These are phyloP conservation scores for Drosophila aldrichi DNA, from an alignment of 2,888 invertebrate genomes.

Conservation along the genomic window DNA sequence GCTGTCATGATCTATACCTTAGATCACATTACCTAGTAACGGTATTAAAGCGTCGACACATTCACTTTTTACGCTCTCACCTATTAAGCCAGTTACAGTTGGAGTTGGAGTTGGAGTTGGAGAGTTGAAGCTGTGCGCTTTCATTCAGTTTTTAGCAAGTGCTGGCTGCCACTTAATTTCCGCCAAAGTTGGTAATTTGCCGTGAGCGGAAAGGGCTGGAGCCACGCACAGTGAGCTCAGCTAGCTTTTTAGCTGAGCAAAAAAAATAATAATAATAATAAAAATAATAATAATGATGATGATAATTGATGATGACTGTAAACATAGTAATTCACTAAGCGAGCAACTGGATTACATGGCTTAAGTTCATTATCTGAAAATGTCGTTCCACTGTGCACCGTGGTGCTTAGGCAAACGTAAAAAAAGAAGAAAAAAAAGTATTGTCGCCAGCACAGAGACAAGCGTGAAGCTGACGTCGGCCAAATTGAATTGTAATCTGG, in stretches of 20 bases:
- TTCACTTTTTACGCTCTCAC: background rate
- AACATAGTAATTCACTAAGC: background rate
- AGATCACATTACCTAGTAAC: too few relatives aligned
- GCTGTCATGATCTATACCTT: too few relatives aligned
- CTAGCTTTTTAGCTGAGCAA: background rate
- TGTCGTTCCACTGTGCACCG: conserved; percentile 7
- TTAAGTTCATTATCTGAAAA: background rate
- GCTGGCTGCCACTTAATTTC: conserved; percentile 73
- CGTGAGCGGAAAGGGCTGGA: conserved; percentile 31
- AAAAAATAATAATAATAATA: background rate
- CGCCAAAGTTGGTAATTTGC: conserved; percentile 75
- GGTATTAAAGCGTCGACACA: background rate
- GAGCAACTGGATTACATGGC: background rate
- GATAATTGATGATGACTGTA: too few relatives aligned
- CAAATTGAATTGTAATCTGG: conserved; percentile 73
- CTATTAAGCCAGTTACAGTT: conserved; percentile 17
- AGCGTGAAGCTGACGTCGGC: conserved; percentile 57
- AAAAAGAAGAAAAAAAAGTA: background rate
- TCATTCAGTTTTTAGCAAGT: conserved; percentile 64
- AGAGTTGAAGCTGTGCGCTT: conserved; percentile 29
- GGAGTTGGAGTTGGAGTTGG: conserved; percentile 2
- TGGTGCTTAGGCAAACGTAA: conserved; percentile 18
- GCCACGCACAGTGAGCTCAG: conserved; percentile 7
- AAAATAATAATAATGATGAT: background rate
- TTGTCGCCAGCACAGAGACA: conserved; percentile 39